phyloP scores from a whole-genome alignment of 2,888 invertebrate species.

The Uropetala carovei region DNA sequence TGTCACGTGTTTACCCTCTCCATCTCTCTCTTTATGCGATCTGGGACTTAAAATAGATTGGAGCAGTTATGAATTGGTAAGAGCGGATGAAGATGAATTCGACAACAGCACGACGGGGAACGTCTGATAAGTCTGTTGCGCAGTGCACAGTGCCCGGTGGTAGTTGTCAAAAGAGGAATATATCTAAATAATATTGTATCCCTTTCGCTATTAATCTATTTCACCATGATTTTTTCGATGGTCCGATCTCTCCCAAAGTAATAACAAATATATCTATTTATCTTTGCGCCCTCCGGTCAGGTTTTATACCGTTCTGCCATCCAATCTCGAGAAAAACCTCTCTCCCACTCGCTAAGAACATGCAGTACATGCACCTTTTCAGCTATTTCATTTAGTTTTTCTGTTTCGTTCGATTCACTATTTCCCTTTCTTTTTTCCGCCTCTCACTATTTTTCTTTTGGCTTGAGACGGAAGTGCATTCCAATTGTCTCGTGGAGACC shows the following conservation, averaged over 20 bases:
- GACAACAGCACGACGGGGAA: not conserved
- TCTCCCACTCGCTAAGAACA: not conserved
- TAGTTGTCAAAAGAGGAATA: too few relatives aligned
- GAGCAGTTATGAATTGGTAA: not conserved
- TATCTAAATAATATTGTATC: too few relatives aligned
- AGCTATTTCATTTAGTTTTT: not conserved
- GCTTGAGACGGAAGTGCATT: not conserved
- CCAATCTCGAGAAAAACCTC: too few relatives aligned
- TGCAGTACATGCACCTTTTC: not conserved
- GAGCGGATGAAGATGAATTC: not conserved
- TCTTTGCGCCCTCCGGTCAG: too few relatives aligned
- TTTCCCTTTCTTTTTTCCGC: not conserved
- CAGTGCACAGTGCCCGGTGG: not conserved
- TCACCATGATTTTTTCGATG: too few relatives aligned
- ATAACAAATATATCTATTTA: too few relatives aligned
- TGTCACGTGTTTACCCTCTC: not conserved
- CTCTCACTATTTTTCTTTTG: not conserved
- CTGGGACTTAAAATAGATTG: not conserved
- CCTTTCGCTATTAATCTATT: too few relatives aligned
- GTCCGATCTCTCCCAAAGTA: too few relatives aligned
- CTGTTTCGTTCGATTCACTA: not conserved
- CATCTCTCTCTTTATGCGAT: slow-evolving; percentile 5
- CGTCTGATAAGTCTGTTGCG: not conserved
- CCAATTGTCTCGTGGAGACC: not conserved
- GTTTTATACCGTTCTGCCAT: too few relatives aligned